Evolutionary conservation across 1,140 invertebrate species (phyloP).

Genomic region (Zaprionus tsacasi): DNA sequence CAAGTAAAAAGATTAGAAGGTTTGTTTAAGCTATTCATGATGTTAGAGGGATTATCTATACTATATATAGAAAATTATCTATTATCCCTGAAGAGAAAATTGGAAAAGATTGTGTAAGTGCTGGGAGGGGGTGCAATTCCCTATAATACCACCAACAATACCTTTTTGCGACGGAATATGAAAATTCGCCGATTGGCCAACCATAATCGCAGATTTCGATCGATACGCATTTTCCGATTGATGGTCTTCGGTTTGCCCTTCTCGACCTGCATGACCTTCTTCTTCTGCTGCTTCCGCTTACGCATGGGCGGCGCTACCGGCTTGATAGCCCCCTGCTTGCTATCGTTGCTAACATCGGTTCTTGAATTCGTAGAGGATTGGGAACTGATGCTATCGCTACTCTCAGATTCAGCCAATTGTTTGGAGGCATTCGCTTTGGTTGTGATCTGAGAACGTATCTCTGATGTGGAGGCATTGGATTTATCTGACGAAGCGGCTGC

Average conservation of each 20-base stretch:
- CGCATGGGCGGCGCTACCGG: neutral
- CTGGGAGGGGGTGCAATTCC: neutral
- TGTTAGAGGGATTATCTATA: too few relatives aligned
- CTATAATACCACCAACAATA: too few relatives aligned
- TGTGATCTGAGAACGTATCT: constrained; percentile 3
- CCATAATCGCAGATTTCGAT: constrained; percentile 74
- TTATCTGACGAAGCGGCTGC: constrained; percentile 3
- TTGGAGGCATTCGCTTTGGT: neutral
- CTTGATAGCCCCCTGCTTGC: constrained; percentile 1
- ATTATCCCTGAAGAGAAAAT: too few relatives aligned
- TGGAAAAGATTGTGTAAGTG: neutral
- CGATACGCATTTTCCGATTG: constrained; percentile 51
- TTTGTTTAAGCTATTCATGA: too few relatives aligned
- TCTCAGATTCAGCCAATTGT: constrained; percentile 9
- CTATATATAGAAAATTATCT: too few relatives aligned
- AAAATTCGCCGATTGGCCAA: constrained; percentile 74
- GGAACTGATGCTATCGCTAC: constrained; percentile 50
- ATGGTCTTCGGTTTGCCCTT: constrained; percentile 36
- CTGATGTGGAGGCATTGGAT: neutral
- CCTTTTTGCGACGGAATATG: constrained; percentile 71
- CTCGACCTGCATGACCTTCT: constrained; percentile 55
- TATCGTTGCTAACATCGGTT: constrained; percentile 9
- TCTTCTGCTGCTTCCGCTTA: constrained; percentile 58
- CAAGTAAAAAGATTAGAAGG: too few relatives aligned
- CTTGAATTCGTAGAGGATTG: constrained; percentile 40